A percentile compares a stretch with the other conserved stretches of the same genome.
Conservation (phyloP, 2,888 invertebrate species). For the Hemithea aestivaria region DNA sequence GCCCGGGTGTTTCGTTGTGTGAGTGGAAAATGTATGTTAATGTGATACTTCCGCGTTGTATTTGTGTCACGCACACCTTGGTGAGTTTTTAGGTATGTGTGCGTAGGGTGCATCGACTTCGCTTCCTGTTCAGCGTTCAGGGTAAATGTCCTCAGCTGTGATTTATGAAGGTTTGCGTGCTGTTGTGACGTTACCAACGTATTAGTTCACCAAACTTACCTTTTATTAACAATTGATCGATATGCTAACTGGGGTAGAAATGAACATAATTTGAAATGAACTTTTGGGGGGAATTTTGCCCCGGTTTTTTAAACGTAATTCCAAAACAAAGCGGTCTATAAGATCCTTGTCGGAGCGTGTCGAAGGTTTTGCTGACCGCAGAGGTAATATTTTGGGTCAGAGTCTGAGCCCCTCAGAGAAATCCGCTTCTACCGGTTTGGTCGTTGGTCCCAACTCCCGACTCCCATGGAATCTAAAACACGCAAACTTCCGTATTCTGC, state of each 20-base stretch:
- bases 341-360: no score
- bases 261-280: no score
- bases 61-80: conserved; percentile 60
- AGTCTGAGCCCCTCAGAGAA: no score
- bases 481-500: no score
- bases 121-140: conserved; percentile 67
- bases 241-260: conserved; percentile 21
- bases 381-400: no score
- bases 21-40: conserved; percentile 68
- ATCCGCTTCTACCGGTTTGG: no score
- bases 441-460: no score
- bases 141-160: conserved; percentile 71
- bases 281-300: no score
- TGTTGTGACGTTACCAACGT: conserved; percentile 56
- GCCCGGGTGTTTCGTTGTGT: conserved; percentile 38
- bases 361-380: no score
- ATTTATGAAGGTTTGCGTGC: conserved; percentile 73
- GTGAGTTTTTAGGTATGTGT: conserved; percentile 34
- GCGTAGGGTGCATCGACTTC: conserved; percentile 73
- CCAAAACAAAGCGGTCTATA: no score
- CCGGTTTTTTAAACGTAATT: no score
- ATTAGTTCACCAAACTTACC: conserved; percentile 24
- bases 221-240: conserved; percentile 41
- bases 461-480: no score
- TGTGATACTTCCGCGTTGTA: conserved; percentile 71